These are phyloP conservation scores for Stictonetta naevosa DNA, from an alignment of 2,113 vertebrate species.

Conservation along the genomic window DNA sequence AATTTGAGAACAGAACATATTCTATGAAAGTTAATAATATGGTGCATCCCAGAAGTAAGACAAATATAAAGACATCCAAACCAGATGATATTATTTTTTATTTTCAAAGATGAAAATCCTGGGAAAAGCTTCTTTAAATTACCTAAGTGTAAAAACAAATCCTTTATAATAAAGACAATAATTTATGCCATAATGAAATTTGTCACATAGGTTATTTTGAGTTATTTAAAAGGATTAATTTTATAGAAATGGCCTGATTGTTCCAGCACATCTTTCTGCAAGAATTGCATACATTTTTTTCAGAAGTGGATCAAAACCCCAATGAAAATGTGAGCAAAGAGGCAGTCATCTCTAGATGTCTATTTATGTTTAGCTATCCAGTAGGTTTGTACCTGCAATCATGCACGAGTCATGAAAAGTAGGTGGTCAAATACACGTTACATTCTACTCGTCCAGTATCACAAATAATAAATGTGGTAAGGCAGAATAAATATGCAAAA, in stretches of 20 bases:
- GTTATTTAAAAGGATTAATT: constrained; percentile 39
- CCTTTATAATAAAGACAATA: constrained; percentile 20
- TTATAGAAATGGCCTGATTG: background rate
- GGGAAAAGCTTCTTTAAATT: constrained; percentile 37
- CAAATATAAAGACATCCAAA: constrained; percentile 36
- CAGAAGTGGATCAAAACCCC: background rate
- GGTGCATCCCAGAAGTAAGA: constrained; percentile 57
- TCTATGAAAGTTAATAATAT: constrained; percentile 56
- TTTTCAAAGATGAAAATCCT: constrained; percentile 45
- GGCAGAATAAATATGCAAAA: constrained; percentile 74
- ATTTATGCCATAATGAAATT: constrained; percentile 31
- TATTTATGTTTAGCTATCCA: background rate
- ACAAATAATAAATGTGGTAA: constrained; percentile 67
- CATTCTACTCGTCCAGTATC: constrained; percentile 6
- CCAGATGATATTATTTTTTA: constrained; percentile 6
- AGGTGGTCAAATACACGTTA: constrained; percentile 22
- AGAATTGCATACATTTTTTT: background rate
- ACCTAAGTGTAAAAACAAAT: constrained; percentile 7
- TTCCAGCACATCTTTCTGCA: background rate
- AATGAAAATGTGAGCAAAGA: background rate
- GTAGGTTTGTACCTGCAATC: background rate
- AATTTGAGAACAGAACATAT: constrained; percentile 21
- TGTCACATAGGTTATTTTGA: constrained; percentile 24
- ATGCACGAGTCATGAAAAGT: background rate
- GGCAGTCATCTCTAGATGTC: background rate